A percentile compares a stretch with the other conserved stretches of the same genome.
Evolutionary conservation across 1,140 invertebrate genomes (phyloP).

Genomic region (Lutraria rhynchaena): DNA sequence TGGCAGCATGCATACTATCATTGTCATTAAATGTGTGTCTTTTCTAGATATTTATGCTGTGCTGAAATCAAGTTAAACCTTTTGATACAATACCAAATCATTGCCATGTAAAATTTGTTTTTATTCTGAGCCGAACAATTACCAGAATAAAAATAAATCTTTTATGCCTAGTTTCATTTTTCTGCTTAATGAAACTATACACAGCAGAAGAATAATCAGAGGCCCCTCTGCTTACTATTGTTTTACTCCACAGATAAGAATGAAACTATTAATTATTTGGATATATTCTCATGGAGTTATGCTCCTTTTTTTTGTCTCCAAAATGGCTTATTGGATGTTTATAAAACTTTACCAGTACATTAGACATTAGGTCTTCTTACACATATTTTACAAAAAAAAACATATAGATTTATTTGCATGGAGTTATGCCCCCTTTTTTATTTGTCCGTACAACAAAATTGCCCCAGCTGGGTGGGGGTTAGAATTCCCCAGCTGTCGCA

Average conservation of each 20-base stretch:
- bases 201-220: not conserved
- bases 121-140: conserved; percentile 18
- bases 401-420: no score
- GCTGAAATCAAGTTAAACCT: conserved; percentile 13
- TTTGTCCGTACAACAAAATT: no score
- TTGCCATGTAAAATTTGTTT: conserved; percentile 1
- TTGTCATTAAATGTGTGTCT: conserved; percentile 34
- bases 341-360: no score
- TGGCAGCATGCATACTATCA: conserved; percentile 33
- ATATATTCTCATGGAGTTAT: no score
- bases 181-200: not conserved
- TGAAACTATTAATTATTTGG: no score
- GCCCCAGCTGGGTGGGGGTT: no score
- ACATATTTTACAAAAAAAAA: no score
- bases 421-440: no score
- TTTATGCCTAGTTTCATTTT: not conserved
- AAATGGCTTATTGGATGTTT: no score
- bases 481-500: no score
- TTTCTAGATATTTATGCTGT: conserved; percentile 43
- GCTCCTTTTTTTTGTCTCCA: no score
- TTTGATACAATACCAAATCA: conserved; percentile 8
- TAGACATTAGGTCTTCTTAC: no score
- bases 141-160: conserved; percentile 28
- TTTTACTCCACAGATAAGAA: not conserved
- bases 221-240: not conserved